phyloP scores from a whole-genome alignment of 2,113 vertebrate species.

The Poicephalus gulielmi region DNA sequence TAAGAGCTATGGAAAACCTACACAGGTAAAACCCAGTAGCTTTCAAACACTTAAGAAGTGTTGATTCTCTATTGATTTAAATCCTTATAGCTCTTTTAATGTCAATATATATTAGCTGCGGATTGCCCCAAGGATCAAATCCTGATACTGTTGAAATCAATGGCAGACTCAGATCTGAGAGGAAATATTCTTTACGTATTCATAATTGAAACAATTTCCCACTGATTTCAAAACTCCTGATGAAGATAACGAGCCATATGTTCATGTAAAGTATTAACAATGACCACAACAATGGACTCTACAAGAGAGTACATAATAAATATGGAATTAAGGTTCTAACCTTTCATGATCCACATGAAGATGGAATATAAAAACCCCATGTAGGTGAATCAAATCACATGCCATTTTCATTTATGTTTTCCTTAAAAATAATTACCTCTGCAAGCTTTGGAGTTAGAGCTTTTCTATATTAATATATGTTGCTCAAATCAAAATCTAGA shows the following conservation, averaged over 20 bases:
- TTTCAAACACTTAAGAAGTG: background rate
- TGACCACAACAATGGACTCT: background rate
- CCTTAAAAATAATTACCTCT: background rate
- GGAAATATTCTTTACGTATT: background rate
- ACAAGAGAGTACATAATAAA: background rate
- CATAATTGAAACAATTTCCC: background rate
- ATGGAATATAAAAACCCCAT: background rate
- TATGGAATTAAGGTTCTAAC: background rate
- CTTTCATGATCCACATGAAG: background rate
- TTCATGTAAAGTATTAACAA: background rate
- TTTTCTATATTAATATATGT: background rate
- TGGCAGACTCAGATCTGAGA: background rate
- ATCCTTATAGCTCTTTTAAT: background rate
- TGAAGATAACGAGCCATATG: background rate
- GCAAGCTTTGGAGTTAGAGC: background rate
- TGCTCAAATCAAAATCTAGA: constrained; percentile 4
- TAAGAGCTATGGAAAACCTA: background rate
- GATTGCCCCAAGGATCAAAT: background rate
- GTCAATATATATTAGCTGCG: background rate
- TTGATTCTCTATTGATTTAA: background rate
- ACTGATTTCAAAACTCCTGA: background rate
- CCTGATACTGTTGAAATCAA: background rate
- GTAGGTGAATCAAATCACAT: background rate
- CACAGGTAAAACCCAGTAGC: background rate
- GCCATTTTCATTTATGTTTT: background rate